Conservation (phyloP, 2,797 vertebrate genomes). For the Sebastes itinus region DNA sequence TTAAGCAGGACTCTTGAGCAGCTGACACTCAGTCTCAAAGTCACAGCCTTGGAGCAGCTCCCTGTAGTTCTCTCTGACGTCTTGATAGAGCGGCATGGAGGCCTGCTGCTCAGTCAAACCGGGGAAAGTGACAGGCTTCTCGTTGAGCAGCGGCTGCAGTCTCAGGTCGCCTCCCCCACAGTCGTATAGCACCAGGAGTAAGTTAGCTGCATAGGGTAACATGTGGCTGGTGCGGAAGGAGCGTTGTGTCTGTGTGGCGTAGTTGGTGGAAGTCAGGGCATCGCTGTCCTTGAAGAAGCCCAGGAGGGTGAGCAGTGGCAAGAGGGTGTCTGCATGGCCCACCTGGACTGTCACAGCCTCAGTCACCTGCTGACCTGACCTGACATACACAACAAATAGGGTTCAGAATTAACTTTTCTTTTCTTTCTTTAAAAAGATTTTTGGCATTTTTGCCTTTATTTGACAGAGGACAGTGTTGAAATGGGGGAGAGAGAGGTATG, state of each 20-base stretch:
- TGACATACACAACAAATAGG: slow-evolving; percentile 51
- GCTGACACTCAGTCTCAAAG: slow-evolving; percentile 75
- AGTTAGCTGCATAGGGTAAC: slow-evolving; percentile 92
- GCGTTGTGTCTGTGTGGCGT: slow-evolving; percentile 76
- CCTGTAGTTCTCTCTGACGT: slow-evolving; percentile 85
- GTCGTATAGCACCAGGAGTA: slow-evolving; percentile 90
- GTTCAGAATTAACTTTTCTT: background rate
- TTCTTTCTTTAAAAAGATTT: too few relatives aligned
- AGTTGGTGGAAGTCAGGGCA: slow-evolving; percentile 86
- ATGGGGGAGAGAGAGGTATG: too few relatives aligned
- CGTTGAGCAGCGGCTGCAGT: slow-evolving; percentile 89
- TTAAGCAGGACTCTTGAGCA: slow-evolving; percentile 22
- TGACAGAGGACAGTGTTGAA: too few relatives aligned
- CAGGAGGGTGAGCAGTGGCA: slow-evolving; percentile 93
- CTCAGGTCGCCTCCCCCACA: slow-evolving; percentile 87
- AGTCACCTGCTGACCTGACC: slow-evolving; percentile 83
- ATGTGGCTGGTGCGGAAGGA: slow-evolving; percentile 89
- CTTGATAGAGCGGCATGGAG: slow-evolving; percentile 81
- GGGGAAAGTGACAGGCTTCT: slow-evolving; percentile 85
- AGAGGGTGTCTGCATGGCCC: slow-evolving; percentile 95
- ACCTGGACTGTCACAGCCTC: slow-evolving; percentile 90
- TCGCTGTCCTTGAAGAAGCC: slow-evolving; percentile 90
- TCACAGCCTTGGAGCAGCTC: slow-evolving; percentile 87
- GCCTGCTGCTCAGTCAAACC: slow-evolving; percentile 66
- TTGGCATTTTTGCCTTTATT: background rate